phyloP scores from a whole-genome alignment of 2,888 invertebrate species.

The Drosophila conformis region DNA sequence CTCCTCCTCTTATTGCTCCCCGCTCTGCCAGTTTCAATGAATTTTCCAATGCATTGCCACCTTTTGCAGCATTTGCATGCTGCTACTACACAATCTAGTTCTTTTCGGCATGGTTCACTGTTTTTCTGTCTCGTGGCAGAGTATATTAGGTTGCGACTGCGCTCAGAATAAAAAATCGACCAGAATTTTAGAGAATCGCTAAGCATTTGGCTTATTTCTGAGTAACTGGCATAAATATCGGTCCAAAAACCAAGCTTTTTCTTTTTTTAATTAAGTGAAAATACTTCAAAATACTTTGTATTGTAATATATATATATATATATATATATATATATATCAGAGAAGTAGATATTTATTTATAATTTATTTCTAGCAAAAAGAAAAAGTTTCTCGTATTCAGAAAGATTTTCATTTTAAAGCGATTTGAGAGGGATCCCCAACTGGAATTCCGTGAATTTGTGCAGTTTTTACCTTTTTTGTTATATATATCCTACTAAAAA shows the following conservation, averaged over 20 bases:
- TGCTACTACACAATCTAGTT: conserved; percentile 20
- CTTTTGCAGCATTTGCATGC: conserved; percentile 30
- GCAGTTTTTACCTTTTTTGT: neutral
- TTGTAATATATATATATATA: neutral
- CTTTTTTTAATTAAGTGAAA: neutral
- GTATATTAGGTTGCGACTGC: neutral
- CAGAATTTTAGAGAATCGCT: neutral
- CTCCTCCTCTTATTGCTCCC: too few species aligned
- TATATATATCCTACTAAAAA: neutral
- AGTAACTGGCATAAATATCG: too few species aligned
- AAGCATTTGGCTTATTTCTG: neutral
- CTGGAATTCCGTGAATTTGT: neutral
- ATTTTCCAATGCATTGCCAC: conserved; percentile 14
- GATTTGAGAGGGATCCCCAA: neutral
- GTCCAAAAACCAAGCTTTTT: neutral
- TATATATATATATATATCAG: neutral
- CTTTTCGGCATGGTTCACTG: neutral
- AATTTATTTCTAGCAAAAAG: neutral
- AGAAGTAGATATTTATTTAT: neutral
- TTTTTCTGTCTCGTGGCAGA: neutral
- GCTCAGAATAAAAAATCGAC: neutral
- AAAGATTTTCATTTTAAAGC: neutral
- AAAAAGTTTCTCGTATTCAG: neutral
- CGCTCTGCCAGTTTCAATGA: neutral
- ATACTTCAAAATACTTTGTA: neutral